Base-by-base conservation (phyloP, 2,113 vertebrate genomes). In the Rhinopomastus cyanomelas region DNA sequence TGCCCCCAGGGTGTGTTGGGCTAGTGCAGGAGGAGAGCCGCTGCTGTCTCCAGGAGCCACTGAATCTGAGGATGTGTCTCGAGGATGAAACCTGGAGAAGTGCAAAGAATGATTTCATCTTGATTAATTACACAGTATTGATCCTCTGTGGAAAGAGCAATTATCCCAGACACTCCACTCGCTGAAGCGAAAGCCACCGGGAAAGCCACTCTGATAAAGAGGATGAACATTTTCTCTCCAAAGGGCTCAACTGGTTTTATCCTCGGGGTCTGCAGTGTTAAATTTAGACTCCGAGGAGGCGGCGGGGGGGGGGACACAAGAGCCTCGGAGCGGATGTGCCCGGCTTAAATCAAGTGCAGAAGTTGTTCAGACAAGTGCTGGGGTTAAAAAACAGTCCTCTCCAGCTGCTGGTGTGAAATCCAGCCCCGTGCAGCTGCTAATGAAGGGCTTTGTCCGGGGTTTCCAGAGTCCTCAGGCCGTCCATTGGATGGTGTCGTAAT, bases 121-220 rank as follows among this genome's bases (percentile, higher is more conserved):
- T 96, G 95, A 96, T 96, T 96, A 96, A 96, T 96, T 96, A 96
- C 90, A 85, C 76, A 87, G 92, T 96, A 97, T 95, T 95, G 95
- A 96, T 96, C 94, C 92, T 96, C 92, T 93, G 95, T 95, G 94
- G 96, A 97, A 96, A 96, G 91, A 95, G 94, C 95, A 96, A 96
- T 96, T 96, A 96, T 96, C 93, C 91, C 80, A 96, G 94, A 95
- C 76, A 93, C 73, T 95, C 95, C 89, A 92, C 92, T 95, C 1
- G 23, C 91, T 94, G 88, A 96, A 96, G 93, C 75, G 81, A 97
- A 96, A 96, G 89, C 96, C 94, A 96, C 77, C n/a, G 95, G 92
- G 95, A 97, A 95, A 95, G 95, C 91, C 87, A 92, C 85, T 95
- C 92, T 92, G 95, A 95, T 97, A 96, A 96, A 95, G 93, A 95